Evolutionary conservation across 2,113 vertebrate genomes (phyloP), one percentile per base, ranked within the genome.

Genomic region (Chaetodon trifascialis): DNA sequence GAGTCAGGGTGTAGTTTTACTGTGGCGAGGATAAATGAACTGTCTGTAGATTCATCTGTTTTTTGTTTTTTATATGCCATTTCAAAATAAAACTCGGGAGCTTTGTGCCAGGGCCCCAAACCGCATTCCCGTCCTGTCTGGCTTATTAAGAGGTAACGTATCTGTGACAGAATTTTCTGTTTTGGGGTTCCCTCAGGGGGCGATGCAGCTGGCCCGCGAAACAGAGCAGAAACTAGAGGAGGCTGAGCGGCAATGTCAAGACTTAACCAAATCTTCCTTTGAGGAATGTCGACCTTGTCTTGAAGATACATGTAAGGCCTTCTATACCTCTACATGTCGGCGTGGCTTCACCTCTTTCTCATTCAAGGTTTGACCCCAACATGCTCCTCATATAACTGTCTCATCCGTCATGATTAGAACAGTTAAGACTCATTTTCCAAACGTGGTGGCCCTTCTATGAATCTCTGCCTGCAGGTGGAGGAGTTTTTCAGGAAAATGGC

Each of bases 261-360:
- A 86, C 75, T 91, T 93, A 69, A 75, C 94, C 75, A 93, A 91
- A 67, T 90, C 90, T 30, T 87, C 89, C 25, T 96, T 96, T 94
- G 93, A 95, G 21, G 90, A 95, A 77, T 97, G 97, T 86, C 91
- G 91, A 75, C 88, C 95, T 21, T 98, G 97, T 76, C 93, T 97
- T 68, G 93, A 96, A 89, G 96, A 94, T 16, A 88, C 92, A 49
- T 97, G 96, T 78, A 94, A 96, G 92, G 94, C 92, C 76, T 95
- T 95, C 79, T 95, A 95, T 3, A 93, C 94, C 55, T 93, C 94
- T 14, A 80, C 73, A 25, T 96, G 96, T 85, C 95, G 90, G 1
- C 86, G 63, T 1, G 91, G 87, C 10, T 87, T 94, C 36, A 84
- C 94, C 54, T 90, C 94, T 60, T 92, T 96, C 85, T 94, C 90